Evolutionary conservation across 2,113 vertebrate species (phyloP), one percentile per base, ranked within the genome.

Genomic region (Sinocyclocheilus grahami): DNA sequence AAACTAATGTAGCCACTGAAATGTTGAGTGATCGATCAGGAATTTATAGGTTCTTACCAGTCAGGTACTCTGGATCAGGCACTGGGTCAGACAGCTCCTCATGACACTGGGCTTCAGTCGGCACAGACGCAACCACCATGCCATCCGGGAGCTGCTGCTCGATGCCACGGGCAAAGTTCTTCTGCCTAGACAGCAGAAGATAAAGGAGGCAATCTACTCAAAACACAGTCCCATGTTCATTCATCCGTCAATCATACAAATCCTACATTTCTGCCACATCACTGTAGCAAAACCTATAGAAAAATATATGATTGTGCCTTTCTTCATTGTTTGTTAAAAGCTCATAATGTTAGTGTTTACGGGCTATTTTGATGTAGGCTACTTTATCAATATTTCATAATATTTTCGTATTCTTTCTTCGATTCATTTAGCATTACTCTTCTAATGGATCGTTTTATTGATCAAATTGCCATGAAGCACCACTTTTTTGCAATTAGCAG

Each of bases 101-200:
- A 7, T 97, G 96, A 91, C 98, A 99, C 92, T 99, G 98, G 85
- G 96, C 97, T 93, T 99, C 97, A 24, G 96, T 92, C 16, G 98
- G 98, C 55, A 98, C 96, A 0, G 97, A 97, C 74, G 97, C 97
- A 89, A 99, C 96, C 90, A 97, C 95, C 91, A 99, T 96, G 82
- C 98, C 98, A 89, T 99, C 98, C 0, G 98, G 98, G 86, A 99
- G 95, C 90, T 99, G 98, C 92, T 98, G 97, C 87, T 98, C 97
- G 88, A 99, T 95, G 87, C 98, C 97, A n/a, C 97, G 94, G 87
- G 97, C 98, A 94, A 98, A 98, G 93, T 99, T 99, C 94, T 97
- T 99, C 94, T 97, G 97, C 91, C 98, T 99, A 91, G 51, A 94
- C 78, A 90, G 37, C 84, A 78, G 51, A 89, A 89, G 4, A 86